Base-by-base conservation (phyloP, 2,113 vertebrate species). In the Cranoglanis bouderius region DNA sequence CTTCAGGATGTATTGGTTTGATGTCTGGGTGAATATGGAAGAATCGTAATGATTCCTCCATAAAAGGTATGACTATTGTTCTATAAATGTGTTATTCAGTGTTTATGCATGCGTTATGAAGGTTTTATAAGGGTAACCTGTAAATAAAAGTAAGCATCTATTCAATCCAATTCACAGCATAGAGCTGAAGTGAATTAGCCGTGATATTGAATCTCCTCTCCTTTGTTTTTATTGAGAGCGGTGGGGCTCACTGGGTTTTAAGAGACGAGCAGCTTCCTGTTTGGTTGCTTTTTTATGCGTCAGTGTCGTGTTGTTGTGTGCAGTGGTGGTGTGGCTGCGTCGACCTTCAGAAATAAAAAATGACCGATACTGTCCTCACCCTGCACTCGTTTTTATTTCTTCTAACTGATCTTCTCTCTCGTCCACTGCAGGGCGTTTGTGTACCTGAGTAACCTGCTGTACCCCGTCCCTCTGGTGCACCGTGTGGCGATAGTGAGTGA, bases 381-480 rank as follows among this genome's bases (percentile, higher is more conserved):
- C 61, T 55, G 26, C 21, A 24, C 43, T 88, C 26, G 19, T 82
- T 6, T 87, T 43, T 82, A 63, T 55, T 57, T 61, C 53, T 74
- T 29, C 57, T 85, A 92, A 32, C 72, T 88, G 19, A 78, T 24
- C 7, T 7, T 51, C 1, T 61, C 40, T n/a, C 10, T 83, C 82
- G n/a, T 40, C 51, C 80, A 55, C 82, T 24, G 59, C 81, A 99
- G 98, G 95, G 98, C 98, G 88, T 99, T 99, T 90, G 98, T 99
- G 92, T 99, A 99, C 94, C 95, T 99, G 94, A 99, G 98, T 94
- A 99, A 99, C 96, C 95, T 99, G 93, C 96, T 99, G 81, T 99
- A 99, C 91, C 98, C 98, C 0, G 98, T 99, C 90, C 97, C 98
- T 0, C 94, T 99, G 94, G 98, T 99, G 0, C 98, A 99, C 89